These are phyloP conservation scores for Fundulus diaphanus DNA, from an alignment of 2,797 vertebrate genomes.

Conservation along the genomic window DNA sequence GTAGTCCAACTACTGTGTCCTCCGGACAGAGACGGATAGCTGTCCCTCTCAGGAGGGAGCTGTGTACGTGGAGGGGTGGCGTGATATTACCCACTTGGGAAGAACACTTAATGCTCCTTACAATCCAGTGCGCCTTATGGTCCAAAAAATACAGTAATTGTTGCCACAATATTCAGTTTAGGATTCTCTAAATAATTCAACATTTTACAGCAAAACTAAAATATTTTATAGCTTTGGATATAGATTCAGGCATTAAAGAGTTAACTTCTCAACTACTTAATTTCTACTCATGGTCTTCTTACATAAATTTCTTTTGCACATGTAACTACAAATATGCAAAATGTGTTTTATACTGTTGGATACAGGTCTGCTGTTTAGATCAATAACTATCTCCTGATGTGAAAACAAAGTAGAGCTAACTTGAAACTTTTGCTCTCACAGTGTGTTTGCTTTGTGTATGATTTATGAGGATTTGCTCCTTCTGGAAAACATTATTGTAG, in stretches of 20 bases:
- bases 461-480: slow-evolving; percentile 57
- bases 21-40: no score
- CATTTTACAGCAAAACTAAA: background rate
- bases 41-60: no score
- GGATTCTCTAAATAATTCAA: background rate
- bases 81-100: no score
- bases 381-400: slow-evolving; percentile 15
- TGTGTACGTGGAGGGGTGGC: no score
- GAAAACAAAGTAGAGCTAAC: slow-evolving; percentile 36
- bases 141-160: background rate
- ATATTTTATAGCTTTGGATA: background rate
- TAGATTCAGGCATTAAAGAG: background rate
- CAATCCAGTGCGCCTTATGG: no score
- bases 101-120: no score
- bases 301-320: slow-evolving; percentile 11
- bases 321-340: slow-evolving; percentile 30
- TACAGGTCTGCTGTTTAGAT: slow-evolving; percentile 36
- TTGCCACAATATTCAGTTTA: background rate
- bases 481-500: slow-evolving; percentile 21
- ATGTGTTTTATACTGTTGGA: slow-evolving; percentile 47
- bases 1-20: no score
- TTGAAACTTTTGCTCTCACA: background rate
- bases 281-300: slow-evolving; percentile 27
- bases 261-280: background rate
- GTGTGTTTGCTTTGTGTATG: slow-evolving; percentile 15